phyloP scores from a whole-genome alignment of 2,113 vertebrate species.

The Hydrochoerus hydrochaeris region DNA sequence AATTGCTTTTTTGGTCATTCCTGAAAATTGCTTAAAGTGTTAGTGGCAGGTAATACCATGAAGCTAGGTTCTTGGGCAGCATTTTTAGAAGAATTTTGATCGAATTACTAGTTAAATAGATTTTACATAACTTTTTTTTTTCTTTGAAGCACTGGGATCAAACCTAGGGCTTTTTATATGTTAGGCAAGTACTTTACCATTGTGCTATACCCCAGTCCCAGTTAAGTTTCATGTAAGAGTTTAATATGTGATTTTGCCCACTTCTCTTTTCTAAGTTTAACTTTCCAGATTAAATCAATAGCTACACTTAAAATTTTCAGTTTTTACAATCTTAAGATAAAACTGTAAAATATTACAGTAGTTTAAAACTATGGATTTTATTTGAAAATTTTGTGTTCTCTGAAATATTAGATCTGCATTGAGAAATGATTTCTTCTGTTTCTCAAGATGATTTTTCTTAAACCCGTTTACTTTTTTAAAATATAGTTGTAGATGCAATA shows the following conservation, averaged over 20 bases:
- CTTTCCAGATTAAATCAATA: conserved; percentile 21
- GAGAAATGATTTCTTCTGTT: not conserved
- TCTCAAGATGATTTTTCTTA: not conserved
- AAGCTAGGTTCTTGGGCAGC: not conserved
- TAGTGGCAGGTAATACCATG: not conserved
- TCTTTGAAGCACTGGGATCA: not conserved
- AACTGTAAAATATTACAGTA: not conserved
- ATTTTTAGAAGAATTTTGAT: not conserved
- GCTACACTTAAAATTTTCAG: not conserved
- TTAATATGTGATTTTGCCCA: not conserved
- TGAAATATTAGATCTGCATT: not conserved
- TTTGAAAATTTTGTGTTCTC: conserved; percentile 1
- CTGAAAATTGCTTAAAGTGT: not conserved
- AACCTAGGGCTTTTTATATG: not conserved
- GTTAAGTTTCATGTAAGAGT: not conserved
- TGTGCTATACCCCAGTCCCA: not conserved
- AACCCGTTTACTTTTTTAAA: not conserved
- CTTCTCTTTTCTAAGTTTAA: not conserved
- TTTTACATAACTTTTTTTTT: not conserved
- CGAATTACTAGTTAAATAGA: not conserved
- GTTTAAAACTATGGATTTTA: conserved; percentile 47
- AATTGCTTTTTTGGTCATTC: not conserved
- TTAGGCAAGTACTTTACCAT: not conserved
- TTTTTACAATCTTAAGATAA: not conserved
- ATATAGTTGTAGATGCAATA: not conserved